Conservation (phyloP, 2,113 vertebrate genomes). For the Leuciscus idus region DNA sequence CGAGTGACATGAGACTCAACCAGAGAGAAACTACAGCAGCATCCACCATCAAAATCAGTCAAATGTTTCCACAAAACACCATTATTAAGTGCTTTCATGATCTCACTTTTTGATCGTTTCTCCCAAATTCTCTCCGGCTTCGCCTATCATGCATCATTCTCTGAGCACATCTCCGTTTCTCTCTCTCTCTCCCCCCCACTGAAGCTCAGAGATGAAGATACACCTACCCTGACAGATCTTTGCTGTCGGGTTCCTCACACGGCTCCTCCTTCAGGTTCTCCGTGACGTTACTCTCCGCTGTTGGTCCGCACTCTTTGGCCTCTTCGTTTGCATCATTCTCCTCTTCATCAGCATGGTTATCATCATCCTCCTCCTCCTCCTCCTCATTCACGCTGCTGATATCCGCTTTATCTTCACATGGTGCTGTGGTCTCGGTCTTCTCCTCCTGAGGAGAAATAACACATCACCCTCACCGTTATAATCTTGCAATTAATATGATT, state of each 20-base stretch:
- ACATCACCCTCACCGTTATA: background rate
- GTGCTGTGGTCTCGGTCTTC: slow-evolving; percentile 54
- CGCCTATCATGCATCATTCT: background rate
- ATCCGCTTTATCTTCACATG: slow-evolving; percentile 60
- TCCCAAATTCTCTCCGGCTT: background rate
- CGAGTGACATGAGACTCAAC: background rate
- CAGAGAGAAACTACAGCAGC: background rate
- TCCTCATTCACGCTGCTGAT: slow-evolving; percentile 14
- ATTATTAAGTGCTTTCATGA: background rate
- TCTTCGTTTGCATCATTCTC: slow-evolving; percentile 52
- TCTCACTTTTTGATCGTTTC: background rate
- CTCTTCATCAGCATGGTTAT: slow-evolving; percentile 54
- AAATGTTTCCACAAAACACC: background rate
- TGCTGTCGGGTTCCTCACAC: slow-evolving; percentile 69
- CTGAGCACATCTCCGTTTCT: background rate
- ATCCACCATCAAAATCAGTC: background rate
- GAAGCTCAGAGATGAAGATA: slow-evolving; percentile 8
- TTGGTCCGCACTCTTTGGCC: slow-evolving; percentile 61
- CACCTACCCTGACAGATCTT: slow-evolving; percentile 78
- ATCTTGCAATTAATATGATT: background rate
- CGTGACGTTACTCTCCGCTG: slow-evolving; percentile 50
- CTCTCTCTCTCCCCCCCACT: background rate
- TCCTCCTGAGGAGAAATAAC: slow-evolving; percentile 66
- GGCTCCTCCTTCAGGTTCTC: slow-evolving; percentile 64
- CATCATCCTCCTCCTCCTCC: slow-evolving; percentile 24